Percentiles rank a stretch among this genome's conserved stretches.
phyloP scores from a whole-genome alignment of 1,140 invertebrate species.

The Goniozus legneri region DNA sequence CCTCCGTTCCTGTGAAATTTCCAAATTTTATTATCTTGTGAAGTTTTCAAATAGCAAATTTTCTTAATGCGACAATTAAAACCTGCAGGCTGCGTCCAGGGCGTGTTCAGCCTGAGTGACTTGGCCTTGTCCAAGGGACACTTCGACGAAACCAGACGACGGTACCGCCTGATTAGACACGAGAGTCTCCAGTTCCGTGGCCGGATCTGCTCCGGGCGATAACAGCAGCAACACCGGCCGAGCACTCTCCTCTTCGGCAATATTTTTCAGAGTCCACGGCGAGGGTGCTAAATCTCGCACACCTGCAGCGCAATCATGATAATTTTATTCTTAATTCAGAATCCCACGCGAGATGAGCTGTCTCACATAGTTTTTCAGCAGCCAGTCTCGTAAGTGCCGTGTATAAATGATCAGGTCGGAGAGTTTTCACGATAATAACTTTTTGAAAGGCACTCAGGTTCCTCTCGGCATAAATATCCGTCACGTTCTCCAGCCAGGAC shows the following conservation, averaged over 20 bases:
- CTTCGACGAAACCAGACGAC: slow-evolving; percentile 50
- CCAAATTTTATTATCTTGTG: slow-evolving; percentile 9
- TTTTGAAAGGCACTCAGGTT: slow-evolving; percentile 75
- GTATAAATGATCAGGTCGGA: slow-evolving; percentile 78
- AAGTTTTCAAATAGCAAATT: neutral
- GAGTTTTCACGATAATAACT: slow-evolving; percentile 75
- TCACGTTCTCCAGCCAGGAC: slow-evolving; percentile 43
- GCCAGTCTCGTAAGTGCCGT: slow-evolving; percentile 69
- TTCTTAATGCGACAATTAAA: too few species aligned
- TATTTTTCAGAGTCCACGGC: slow-evolving; percentile 38
- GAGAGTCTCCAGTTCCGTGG: slow-evolving; percentile 67
- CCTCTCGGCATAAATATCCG: slow-evolving; percentile 51
- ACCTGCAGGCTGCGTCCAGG: slow-evolving; percentile 52
- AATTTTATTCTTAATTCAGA: too few species aligned
- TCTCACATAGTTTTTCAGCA: slow-evolving; percentile 63
- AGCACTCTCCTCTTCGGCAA: slow-evolving; percentile 47
- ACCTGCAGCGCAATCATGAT: too few species aligned
- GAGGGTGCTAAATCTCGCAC: slow-evolving; percentile 40
- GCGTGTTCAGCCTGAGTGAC: slow-evolving; percentile 61
- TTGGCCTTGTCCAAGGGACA: slow-evolving; percentile 71
- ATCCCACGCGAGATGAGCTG: too few species aligned
- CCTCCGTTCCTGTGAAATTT: slow-evolving; percentile 56
- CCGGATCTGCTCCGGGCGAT: slow-evolving; percentile 73
- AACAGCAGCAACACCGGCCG: slow-evolving; percentile 68
- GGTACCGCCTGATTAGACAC: slow-evolving; percentile 42